phyloP scores from a whole-genome alignment of 1,140 invertebrate genomes.

The Diorhabda sublineata region DNA sequence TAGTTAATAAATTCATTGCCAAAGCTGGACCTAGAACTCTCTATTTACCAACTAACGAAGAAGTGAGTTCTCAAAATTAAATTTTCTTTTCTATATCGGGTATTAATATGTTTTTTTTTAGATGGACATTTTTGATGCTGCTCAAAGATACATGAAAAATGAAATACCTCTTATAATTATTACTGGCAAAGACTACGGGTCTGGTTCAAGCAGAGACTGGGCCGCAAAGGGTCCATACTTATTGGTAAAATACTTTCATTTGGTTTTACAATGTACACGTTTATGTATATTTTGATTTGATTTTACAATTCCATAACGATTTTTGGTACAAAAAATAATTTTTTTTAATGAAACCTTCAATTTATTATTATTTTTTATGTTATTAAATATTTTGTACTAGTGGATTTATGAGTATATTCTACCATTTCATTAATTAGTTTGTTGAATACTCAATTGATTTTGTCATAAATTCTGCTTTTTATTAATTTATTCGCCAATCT shows the following conservation, averaged over 20 bases:
- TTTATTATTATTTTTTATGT: too few relatives aligned
- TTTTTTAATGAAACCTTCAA: too few relatives aligned
- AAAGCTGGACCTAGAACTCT: slow-evolving; percentile 84
- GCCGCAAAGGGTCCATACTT: slow-evolving; percentile 96
- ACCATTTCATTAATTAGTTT: too few relatives aligned
- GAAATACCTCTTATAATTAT: slow-evolving; percentile 75
- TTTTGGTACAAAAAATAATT: too few relatives aligned
- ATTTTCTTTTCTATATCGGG: background rate
- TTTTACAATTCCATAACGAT: too few relatives aligned
- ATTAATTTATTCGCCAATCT: too few relatives aligned
- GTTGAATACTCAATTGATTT: too few relatives aligned
- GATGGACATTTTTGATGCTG: slow-evolving; percentile 96
- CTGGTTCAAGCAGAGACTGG: slow-evolving; percentile 94
- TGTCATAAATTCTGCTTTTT: too few relatives aligned
- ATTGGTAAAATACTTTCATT: slow-evolving; percentile 53
- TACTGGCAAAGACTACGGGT: slow-evolving; percentile 97
- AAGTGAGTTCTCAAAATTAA: slow-evolving; percentile 51
- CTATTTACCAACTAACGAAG: slow-evolving; percentile 82
- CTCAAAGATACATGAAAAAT: slow-evolving; percentile 73
- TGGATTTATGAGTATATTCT: too few relatives aligned
- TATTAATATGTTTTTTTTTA: slow-evolving; percentile 38
- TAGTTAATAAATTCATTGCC: slow-evolving; percentile 86
- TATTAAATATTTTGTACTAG: too few relatives aligned
- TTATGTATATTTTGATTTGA: too few relatives aligned
- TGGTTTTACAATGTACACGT: background rate